Percentiles rank a stretch among this genome's conserved stretches.
These are phyloP conservation scores for Cephus pulcher DNA, from an alignment of 2,888 invertebrate species.

Conservation along the genomic window DNA sequence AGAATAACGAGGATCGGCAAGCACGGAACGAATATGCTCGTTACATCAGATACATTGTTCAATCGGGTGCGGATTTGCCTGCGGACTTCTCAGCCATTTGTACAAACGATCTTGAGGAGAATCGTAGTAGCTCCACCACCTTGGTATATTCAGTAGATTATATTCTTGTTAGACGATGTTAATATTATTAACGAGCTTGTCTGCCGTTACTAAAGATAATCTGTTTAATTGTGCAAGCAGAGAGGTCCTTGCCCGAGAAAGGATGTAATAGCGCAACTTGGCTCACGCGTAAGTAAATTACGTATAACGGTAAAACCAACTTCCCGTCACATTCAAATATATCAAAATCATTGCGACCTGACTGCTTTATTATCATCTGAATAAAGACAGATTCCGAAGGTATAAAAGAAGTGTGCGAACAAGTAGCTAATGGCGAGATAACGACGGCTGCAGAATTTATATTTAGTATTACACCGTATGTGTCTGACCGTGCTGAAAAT, in stretches of 20 bases:
- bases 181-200: not conserved
- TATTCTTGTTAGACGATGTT: not conserved
- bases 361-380: not conserved
- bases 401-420: conserved; percentile 31
- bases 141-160: conserved; percentile 14
- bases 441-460: conserved; percentile 37
- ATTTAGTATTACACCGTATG: conserved; percentile 28
- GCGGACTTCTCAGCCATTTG: conserved; percentile 21
- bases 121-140: conserved; percentile 19
- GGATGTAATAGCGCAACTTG: conserved; percentile 29
- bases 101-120: conserved; percentile 20
- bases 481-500: conserved; percentile 27
- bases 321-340: not conserved
- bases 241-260: conserved; percentile 30
- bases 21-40: conserved; percentile 25
- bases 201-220: not conserved
- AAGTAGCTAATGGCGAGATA: conserved; percentile 32
- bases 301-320: not conserved
- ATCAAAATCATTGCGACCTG: not conserved
- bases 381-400: conserved; percentile 30
- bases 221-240: conserved; percentile 14
- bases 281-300: conserved; percentile 26
- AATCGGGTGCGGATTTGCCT: conserved; percentile 19
- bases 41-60: conserved; percentile 24
- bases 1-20: conserved; percentile 18